A percentile compares a stretch with the other conserved stretches of the same genome.
These are phyloP conservation scores for Gonioctena quinquepunctata DNA, from an alignment of 1,140 invertebrate genomes.

Conservation along the genomic window DNA sequence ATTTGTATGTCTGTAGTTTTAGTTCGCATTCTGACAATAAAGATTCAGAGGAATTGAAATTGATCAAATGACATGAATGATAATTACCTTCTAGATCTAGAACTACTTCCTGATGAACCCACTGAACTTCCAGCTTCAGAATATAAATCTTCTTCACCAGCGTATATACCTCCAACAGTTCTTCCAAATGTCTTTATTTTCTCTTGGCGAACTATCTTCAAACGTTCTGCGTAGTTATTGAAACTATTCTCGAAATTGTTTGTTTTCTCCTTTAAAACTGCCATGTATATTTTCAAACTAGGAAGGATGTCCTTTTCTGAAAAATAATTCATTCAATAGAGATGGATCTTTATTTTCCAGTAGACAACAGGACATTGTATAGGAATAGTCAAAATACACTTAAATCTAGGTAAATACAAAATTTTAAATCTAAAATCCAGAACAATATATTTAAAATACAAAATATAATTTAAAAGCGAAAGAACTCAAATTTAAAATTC, in stretches of 20 bases:
- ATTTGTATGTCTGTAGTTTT: too few species aligned
- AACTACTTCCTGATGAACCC: conserved; percentile 21
- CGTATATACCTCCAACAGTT: neutral
- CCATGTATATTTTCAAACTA: conserved; percentile 21
- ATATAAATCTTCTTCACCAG: conserved; percentile 31
- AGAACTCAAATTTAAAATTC: too few species aligned
- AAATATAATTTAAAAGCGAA: too few species aligned
- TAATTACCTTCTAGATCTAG: conserved; percentile 24
- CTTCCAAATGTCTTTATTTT: conserved; percentile 28
- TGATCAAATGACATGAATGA: neutral
- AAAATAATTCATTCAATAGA: neutral
- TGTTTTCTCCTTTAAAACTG: conserved; percentile 23
- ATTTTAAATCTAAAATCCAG: too few species aligned
- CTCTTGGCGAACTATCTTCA: conserved; percentile 22
- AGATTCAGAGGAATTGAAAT: too few species aligned
- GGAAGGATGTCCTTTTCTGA: conserved; percentile 12
- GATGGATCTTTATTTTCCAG: too few species aligned
- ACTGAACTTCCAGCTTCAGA: conserved; percentile 36
- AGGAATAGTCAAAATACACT: too few species aligned
- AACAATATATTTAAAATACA: too few species aligned
- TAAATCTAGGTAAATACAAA: too few species aligned
- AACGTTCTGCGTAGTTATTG: conserved; percentile 16
- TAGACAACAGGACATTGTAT: too few species aligned
- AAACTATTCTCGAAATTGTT: conserved; percentile 19
- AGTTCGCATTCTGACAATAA: too few species aligned